phyloP scores from a whole-genome alignment of 2,888 invertebrate species.

The Creontiades dilutus region DNA sequence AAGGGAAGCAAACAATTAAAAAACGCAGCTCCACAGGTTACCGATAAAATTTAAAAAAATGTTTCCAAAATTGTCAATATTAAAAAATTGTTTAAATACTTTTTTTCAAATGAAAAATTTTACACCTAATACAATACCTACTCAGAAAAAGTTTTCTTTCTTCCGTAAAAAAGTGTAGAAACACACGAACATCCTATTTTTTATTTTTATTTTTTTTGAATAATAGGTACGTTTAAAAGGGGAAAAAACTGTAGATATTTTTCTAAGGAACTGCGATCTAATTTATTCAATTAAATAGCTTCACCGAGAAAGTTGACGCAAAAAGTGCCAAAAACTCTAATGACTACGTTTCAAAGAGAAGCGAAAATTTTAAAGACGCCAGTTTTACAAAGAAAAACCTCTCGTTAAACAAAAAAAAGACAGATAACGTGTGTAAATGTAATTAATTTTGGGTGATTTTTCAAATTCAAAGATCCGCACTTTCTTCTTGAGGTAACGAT shows the following conservation, averaged over 20 bases:
- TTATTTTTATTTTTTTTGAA: neutral
- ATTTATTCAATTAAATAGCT: slow-evolving; percentile 65
- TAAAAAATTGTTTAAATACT: neutral
- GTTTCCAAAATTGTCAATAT: neutral
- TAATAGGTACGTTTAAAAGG: slow-evolving; percentile 13
- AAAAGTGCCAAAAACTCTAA: slow-evolving; percentile 63
- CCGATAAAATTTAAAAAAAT: slow-evolving; percentile 32
- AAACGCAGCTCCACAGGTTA: slow-evolving; percentile 71
- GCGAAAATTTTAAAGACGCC: slow-evolving; percentile 42
- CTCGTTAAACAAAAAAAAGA: neutral
- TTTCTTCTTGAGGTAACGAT: slow-evolving; percentile 4
- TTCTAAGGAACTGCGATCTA: slow-evolving; percentile 69
- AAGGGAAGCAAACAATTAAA: slow-evolving; percentile 64
- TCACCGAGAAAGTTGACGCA: slow-evolving; percentile 55
- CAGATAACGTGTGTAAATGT: neutral
- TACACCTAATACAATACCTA: slow-evolving; percentile 62
- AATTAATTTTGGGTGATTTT: no score
- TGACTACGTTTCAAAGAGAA: slow-evolving; percentile 53
- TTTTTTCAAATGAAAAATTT: slow-evolving; percentile 28
- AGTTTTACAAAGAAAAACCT: slow-evolving; percentile 1
- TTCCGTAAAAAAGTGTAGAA: slow-evolving; percentile 74
- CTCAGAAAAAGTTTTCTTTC: slow-evolving; percentile 47
- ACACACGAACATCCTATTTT: slow-evolving; percentile 72
- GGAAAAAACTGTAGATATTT: slow-evolving; percentile 48
- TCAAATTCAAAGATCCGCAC: neutral